These are phyloP conservation scores for Oreochromis aureus DNA, from an alignment of 2,113 vertebrate species.

Conservation along the genomic window DNA sequence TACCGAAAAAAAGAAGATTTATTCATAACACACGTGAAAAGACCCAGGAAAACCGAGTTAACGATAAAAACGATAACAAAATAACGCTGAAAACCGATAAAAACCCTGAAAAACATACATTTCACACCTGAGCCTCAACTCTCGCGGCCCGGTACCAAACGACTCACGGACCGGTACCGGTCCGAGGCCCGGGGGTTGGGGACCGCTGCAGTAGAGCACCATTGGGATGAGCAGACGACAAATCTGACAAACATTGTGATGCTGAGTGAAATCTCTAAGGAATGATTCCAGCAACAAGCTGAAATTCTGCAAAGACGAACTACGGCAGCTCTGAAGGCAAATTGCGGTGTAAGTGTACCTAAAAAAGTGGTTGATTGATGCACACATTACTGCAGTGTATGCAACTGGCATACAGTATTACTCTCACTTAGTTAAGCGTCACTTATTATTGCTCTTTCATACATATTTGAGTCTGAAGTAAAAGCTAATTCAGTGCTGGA, in stretches of 20 bases:
- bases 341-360: neutral
- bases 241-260: neutral
- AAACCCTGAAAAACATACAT: no score
- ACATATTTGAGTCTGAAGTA: neutral
- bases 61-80: no score
- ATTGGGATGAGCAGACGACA: neutral
- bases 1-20: no score
- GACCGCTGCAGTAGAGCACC: neutral
- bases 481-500: neutral
- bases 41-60: no score
- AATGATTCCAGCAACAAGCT: neutral
- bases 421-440: neutral
- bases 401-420: neutral
- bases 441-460: neutral
- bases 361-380: neutral
- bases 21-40: no score
- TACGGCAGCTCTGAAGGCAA: neutral
- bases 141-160: no score
- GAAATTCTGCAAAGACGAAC: neutral
- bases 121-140: no score
- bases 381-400: neutral
- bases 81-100: no score
- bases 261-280: neutral
- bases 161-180: no score
- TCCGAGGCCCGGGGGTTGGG: no score